phyloP scores from a whole-genome alignment of 2,797 vertebrate genomes.

The Onychomys torridus region DNA sequence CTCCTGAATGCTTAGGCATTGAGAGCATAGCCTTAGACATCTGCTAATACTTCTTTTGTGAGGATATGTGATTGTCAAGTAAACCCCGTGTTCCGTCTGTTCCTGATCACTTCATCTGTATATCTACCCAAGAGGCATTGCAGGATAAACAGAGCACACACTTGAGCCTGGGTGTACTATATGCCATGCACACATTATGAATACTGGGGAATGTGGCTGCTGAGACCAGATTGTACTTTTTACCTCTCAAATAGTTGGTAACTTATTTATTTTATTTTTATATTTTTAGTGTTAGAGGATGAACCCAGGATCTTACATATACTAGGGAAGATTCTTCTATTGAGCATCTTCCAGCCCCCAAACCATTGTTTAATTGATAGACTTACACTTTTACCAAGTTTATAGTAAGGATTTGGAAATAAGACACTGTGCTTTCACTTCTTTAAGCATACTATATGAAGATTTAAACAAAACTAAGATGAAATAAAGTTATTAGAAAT shows the following conservation, averaged over 20 bases:
- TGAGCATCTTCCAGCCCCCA: background rate
- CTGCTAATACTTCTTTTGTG: background rate
- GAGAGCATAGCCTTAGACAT: background rate
- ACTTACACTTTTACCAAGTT: background rate
- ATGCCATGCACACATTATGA: background rate
- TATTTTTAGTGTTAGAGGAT: background rate
- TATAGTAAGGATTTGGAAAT: background rate
- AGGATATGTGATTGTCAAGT: background rate
- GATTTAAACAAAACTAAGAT: background rate
- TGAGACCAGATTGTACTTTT: background rate
- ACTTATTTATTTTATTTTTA: background rate
- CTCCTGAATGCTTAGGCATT: background rate
- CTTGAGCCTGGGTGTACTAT: background rate
- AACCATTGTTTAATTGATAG: background rate
- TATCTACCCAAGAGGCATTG: background rate
- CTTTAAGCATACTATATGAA: background rate
- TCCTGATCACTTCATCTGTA: background rate
- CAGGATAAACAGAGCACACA: background rate
- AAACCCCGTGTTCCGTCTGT: background rate
- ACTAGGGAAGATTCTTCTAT: background rate
- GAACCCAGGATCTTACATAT: background rate
- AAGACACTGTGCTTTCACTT: background rate
- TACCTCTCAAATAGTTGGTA: background rate
- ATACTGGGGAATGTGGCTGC: background rate
- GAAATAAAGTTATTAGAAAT: background rate